Percentiles rank a stretch among this genome's conserved stretches.
Conservation (phyloP, 2,888 invertebrate genomes). For the Trissolcus japonicus region DNA sequence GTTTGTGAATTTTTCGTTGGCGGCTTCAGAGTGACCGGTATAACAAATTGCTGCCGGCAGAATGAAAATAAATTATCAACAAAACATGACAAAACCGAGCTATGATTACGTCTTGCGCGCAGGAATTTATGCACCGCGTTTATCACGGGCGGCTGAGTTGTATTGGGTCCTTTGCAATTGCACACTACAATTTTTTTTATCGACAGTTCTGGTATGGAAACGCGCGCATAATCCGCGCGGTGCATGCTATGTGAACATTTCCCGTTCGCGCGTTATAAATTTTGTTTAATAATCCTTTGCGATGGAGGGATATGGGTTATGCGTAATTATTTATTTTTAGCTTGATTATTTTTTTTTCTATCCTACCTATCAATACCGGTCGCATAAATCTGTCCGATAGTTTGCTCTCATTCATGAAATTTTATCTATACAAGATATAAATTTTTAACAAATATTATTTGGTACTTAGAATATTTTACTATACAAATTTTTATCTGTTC, state of each 20-base stretch:
- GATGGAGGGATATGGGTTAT: constrained; percentile 2
- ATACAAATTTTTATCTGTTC: too few relatives aligned
- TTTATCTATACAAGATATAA: too few relatives aligned
- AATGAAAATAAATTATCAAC: too few relatives aligned
- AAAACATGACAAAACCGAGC: not conserved
- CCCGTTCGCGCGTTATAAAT: constrained; percentile 8
- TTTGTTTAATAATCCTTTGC: not conserved
- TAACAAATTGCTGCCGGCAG: too few relatives aligned
- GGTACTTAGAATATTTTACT: too few relatives aligned
- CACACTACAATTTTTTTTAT: not conserved
- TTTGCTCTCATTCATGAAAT: too few relatives aligned
- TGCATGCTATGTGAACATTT: constrained; percentile 19
- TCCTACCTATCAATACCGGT: too few relatives aligned
- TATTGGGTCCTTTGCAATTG: constrained; percentile 13
- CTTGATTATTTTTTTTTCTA: too few relatives aligned
- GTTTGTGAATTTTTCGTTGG: too few relatives aligned
- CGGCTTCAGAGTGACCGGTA: too few relatives aligned
- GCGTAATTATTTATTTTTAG: constrained; percentile 1
- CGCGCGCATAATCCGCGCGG: not conserved
- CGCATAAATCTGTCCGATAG: too few relatives aligned
- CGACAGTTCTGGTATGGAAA: constrained; percentile 1
- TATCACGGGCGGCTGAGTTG: constrained; percentile 9
- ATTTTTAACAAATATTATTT: too few relatives aligned
- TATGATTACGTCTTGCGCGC: constrained; percentile 10
- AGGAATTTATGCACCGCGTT: constrained; percentile 7